Evolutionary conservation across 2,113 vertebrate genomes (phyloP).

Genomic region (Charadrius vociferus): DNA sequence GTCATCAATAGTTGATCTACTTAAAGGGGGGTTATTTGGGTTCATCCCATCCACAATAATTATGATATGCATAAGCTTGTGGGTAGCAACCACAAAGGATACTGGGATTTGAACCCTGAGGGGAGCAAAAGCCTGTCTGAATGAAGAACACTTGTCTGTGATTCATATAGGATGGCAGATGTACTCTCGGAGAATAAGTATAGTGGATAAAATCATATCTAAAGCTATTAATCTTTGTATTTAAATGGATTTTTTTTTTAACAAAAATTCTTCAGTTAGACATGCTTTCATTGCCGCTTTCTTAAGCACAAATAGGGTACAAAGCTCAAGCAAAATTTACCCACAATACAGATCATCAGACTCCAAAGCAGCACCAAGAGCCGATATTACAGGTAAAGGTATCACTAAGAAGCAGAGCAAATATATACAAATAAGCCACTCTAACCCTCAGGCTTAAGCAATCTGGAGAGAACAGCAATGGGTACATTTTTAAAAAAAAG

Average conservation of each 20-base stretch:
- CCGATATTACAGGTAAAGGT: neutral
- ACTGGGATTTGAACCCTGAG: neutral
- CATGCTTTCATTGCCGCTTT: neutral
- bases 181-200: neutral
- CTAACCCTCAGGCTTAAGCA: neutral
- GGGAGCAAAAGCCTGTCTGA: neutral
- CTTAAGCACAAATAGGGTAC: neutral
- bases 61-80: neutral
- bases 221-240: neutral
- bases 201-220: neutral
- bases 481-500: neutral
- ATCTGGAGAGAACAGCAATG: neutral
- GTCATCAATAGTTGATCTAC: slow-evolving; percentile 28
- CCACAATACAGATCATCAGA: neutral
- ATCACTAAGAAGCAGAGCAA: neutral
- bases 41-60: neutral
- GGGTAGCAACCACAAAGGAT: neutral
- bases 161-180: neutral
- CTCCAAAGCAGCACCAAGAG: neutral
- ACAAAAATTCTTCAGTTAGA: neutral
- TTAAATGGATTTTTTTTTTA: neutral
- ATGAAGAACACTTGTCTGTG: neutral
- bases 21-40: neutral
- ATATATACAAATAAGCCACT: neutral
- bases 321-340: neutral